Evolutionary conservation across 2,888 invertebrate genomes (phyloP).

Genomic region (Malacosoma neustria): DNA sequence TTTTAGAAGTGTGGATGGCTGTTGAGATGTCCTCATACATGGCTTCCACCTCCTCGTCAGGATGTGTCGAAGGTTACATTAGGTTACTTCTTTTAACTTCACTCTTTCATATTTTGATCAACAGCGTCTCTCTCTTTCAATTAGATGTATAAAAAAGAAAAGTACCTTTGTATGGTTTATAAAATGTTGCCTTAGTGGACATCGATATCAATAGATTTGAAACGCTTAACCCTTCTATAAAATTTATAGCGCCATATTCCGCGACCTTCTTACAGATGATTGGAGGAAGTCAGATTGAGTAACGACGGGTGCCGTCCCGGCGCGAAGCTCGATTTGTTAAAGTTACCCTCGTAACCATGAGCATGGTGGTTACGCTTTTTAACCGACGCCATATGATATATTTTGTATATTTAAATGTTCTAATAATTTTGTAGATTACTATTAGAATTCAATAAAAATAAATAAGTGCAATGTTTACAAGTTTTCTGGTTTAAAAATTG

Average conservation of each 20-base stretch:
- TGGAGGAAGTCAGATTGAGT: slow-evolving; percentile 31
- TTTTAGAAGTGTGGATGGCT: no score
- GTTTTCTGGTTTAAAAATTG: no score
- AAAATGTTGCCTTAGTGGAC: background rate
- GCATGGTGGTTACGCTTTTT: background rate
- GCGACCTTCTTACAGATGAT: slow-evolving; percentile 20
- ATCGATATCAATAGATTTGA: slow-evolving; percentile 10
- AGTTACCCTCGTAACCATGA: slow-evolving; percentile 14
- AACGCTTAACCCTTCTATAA: slow-evolving; percentile 21
- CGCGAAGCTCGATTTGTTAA: slow-evolving; percentile 39
- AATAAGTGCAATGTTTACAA: no score
- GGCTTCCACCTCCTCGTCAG: no score
- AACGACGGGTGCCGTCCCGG: slow-evolving; percentile 24
- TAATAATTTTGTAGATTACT: no score
- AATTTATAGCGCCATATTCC: slow-evolving; percentile 19
- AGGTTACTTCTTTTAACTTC: no score
- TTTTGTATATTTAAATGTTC: no score
- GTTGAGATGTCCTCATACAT: no score
- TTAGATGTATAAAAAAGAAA: background rate
- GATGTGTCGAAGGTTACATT: no score
- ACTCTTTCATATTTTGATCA: no score
- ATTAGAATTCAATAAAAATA: no score
- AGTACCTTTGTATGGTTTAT: background rate
- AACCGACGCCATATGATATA: slow-evolving; percentile 8
- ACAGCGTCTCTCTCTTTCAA: background rate